These are phyloP conservation scores for Mus pahari DNA, from an alignment of 2,113 vertebrate species.

Conservation along the genomic window DNA sequence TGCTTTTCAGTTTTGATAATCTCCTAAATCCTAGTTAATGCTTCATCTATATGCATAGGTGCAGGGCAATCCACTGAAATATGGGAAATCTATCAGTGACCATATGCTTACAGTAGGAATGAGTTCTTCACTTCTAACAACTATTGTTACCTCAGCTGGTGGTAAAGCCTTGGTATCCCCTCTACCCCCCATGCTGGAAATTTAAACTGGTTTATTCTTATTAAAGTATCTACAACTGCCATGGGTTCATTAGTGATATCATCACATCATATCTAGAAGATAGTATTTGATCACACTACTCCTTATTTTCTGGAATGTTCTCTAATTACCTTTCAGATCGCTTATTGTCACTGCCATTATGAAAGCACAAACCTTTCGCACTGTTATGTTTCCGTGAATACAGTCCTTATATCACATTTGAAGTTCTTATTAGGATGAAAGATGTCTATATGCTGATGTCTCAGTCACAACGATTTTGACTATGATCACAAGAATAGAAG, in stretches of 20 bases:
- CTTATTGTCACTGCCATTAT: neutral
- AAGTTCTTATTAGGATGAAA: constrained; percentile 41
- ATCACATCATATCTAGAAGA: neutral
- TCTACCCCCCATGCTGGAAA: neutral
- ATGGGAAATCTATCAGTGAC: neutral
- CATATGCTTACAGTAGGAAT: neutral
- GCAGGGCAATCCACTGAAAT: neutral
- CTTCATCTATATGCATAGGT: neutral
- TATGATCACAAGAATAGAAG: neutral
- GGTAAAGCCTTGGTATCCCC: neutral
- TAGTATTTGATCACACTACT: neutral
- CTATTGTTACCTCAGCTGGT: neutral
- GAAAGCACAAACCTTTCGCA: constrained; percentile 1
- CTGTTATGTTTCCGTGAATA: neutral
- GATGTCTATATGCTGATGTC: constrained; percentile 15
- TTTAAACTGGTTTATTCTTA: neutral
- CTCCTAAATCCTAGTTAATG: neutral
- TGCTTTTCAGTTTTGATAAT: neutral
- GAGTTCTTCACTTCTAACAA: neutral
- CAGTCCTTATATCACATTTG: neutral
- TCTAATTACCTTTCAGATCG: constrained; percentile 16
- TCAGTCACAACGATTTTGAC: constrained; percentile 5
- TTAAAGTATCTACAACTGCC: neutral
- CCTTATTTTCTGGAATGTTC: neutral
- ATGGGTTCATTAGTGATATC: neutral